Evolutionary conservation across 1,140 invertebrate genomes (phyloP).

Genomic region (Drosophila ficusphila): DNA sequence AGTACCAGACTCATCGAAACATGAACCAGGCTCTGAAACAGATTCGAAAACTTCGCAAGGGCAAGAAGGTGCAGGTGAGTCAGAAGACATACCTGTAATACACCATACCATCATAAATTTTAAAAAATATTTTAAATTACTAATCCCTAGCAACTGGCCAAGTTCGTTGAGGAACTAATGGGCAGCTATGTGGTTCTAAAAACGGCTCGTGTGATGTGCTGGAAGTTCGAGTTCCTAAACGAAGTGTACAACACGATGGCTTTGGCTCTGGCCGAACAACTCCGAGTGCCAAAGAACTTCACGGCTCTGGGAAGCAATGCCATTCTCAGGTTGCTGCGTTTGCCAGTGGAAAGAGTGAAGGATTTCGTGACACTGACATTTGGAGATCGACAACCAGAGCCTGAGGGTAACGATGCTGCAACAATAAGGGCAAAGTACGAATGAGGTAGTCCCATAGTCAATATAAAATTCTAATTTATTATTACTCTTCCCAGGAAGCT

Average conservation of each 20-base stretch:
- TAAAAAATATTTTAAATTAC: too few species aligned
- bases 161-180: constrained; percentile 72
- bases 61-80: constrained; percentile 28
- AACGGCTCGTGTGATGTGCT: constrained; percentile 76
- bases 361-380: constrained; percentile 63
- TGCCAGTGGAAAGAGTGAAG: constrained; percentile 56
- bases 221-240: constrained; percentile 79
- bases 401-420: constrained; percentile 36
- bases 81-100: neutral
- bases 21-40: constrained; percentile 60
- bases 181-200: constrained; percentile 74
- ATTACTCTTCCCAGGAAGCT: constrained; percentile 12
- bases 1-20: constrained; percentile 77
- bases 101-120: neutral
- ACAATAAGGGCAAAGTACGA: constrained; percentile 32
- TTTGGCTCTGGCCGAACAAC: constrained; percentile 60
- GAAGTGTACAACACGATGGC: constrained; percentile 77
- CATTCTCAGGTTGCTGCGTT: constrained; percentile 32
- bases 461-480: neutral
- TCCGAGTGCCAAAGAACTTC: constrained; percentile 29
- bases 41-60: constrained; percentile 48
- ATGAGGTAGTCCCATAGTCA: fast-evolving
- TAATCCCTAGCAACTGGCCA: constrained; percentile 7
- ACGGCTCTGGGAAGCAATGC: neutral
- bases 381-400: constrained; percentile 64